Evolutionary conservation across 1,140 invertebrate genomes (phyloP).

Genomic region (Achatina immaculata): DNA sequence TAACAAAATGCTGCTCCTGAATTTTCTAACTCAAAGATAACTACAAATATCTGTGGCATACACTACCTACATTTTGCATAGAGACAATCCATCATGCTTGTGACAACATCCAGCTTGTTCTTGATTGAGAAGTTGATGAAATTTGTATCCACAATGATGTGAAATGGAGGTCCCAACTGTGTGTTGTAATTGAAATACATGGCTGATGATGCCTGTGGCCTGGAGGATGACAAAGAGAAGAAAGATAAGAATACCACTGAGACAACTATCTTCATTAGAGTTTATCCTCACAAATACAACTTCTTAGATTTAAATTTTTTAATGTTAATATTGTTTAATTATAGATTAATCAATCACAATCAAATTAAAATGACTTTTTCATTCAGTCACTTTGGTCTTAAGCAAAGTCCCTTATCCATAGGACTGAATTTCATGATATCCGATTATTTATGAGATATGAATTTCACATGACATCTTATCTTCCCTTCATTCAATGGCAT

Average conservation of each 20-base stretch:
- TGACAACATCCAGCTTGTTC: slow-evolving; percentile 96
- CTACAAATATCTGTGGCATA: too few relatives aligned
- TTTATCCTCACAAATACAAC: slow-evolving; percentile 2
- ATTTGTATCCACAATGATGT: slow-evolving; percentile 97
- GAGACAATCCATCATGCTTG: slow-evolving; percentile 99
- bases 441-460: too few relatives aligned
- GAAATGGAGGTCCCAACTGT: slow-evolving; percentile 98
- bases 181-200: slow-evolving; percentile 99
- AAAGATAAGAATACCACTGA: too few relatives aligned
- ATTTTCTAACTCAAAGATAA: slow-evolving; percentile 10
- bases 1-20: too few relatives aligned
- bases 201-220: slow-evolving; percentile 88
- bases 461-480: too few relatives aligned
- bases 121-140: slow-evolving; percentile 99
- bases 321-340: too few relatives aligned
- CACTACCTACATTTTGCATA: slow-evolving; percentile 93
- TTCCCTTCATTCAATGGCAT: too few relatives aligned
- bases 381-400: too few relatives aligned
- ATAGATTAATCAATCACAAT: too few relatives aligned
- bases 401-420: too few relatives aligned
- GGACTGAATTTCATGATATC: too few relatives aligned
- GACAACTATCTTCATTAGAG: not conserved
- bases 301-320: not conserved
- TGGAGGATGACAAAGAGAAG: slow-evolving; percentile 47
- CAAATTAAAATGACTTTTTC: too few relatives aligned